Evolutionary conservation across 2,888 invertebrate genomes (phyloP).

Genomic region (Acanthococcus lagerstroemiae): DNA sequence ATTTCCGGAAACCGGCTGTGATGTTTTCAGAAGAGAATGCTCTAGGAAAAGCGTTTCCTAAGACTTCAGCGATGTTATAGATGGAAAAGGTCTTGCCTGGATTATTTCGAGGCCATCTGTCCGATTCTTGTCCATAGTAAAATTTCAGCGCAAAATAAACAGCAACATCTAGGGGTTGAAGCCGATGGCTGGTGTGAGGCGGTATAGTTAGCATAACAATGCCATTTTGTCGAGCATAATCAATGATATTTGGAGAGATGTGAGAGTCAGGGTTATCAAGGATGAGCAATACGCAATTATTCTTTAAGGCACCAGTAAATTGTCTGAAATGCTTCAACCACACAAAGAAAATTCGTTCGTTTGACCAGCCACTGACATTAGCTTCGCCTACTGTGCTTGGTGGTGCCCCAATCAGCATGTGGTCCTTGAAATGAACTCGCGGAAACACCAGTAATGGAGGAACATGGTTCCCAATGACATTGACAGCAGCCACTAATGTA

Average conservation of each 20-base stretch:
- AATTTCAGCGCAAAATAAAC: conserved; percentile 40
- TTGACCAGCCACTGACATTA: conserved; percentile 38
- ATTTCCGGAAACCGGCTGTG: conserved; percentile 35
- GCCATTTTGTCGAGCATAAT: conserved; percentile 38
- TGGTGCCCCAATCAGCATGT: conserved; percentile 39
- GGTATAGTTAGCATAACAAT: conserved; percentile 40
- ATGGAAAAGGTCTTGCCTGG: conserved; percentile 39
- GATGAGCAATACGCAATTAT: conserved; percentile 12
- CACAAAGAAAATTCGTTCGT: conserved; percentile 29
- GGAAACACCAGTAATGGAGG: conserved; percentile 38
- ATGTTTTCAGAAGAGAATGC: conserved; percentile 38
- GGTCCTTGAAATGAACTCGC: conserved; percentile 35
- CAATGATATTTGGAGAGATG: conserved; percentile 7
- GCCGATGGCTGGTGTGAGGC: conserved; percentile 40
- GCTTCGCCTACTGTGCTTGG: conserved; percentile 35
- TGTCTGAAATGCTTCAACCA: conserved; percentile 33
- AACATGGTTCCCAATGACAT: conserved; percentile 35
- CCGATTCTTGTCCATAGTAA: conserved; percentile 37
- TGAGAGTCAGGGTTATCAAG: conserved; percentile 28
- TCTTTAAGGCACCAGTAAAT: neutral
- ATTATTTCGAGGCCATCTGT: conserved; percentile 38
- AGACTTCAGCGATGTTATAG: conserved; percentile 38
- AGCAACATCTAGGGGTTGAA: conserved; percentile 40
- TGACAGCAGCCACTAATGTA: conserved; percentile 34
- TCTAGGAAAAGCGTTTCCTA: conserved; percentile 34